Evolutionary conservation across 2,888 invertebrate genomes (phyloP).

Genomic region (Meteorus cinctellus): DNA sequence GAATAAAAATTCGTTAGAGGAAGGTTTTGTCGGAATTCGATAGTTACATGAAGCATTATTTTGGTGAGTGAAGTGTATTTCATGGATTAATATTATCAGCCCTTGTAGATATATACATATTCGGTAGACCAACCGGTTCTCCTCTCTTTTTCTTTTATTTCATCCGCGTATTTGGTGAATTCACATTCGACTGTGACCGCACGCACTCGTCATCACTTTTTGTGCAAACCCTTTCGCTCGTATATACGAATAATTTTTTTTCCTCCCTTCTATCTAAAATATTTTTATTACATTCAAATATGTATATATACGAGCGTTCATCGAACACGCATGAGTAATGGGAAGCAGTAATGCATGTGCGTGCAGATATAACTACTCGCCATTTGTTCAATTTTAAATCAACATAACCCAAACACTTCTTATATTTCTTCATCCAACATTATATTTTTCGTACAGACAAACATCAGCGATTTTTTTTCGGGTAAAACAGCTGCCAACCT

Average conservation of each 20-base stretch:
- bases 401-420: background rate
- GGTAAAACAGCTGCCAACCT: constrained; percentile 8
- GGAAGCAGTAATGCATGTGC: background rate
- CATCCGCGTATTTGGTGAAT: constrained; percentile 2
- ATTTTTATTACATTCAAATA: background rate
- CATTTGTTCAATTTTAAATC: constrained; percentile 1
- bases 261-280: background rate
- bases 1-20: no score
- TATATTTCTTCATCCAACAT: background rate
- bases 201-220: constrained; percentile 4
- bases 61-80: no score
- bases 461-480: constrained; percentile 2
- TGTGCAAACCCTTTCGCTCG: background rate
- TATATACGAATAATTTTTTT: background rate
- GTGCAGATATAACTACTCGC: background rate
- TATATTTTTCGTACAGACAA: background rate
- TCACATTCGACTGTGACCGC: background rate
- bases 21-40: no score
- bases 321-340: constrained; percentile 3
- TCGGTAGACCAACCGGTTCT: background rate
- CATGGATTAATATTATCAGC: no score
- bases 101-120: background rate
- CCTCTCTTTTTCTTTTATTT: background rate
- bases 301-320: background rate
- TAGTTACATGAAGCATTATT: no score